phyloP scores from a whole-genome alignment of 2,888 invertebrate species.

The Tanypteryx hageni region DNA sequence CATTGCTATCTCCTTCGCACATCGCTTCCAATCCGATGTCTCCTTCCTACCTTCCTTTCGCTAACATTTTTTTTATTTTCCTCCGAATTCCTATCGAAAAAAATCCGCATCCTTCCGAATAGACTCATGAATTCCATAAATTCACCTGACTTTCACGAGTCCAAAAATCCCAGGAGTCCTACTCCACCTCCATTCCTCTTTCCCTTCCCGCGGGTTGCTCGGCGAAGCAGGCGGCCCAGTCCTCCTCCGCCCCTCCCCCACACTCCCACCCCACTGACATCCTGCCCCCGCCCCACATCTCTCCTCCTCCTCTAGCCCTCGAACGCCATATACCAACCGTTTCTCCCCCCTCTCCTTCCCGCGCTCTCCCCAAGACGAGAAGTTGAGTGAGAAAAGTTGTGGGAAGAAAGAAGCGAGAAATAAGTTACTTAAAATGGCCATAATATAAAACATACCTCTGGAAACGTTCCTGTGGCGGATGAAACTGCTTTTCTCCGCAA shows the following conservation, averaged over 20 bases:
- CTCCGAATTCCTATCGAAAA: conserved; percentile 7
- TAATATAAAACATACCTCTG: conserved; percentile 50
- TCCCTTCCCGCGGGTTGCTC: background rate
- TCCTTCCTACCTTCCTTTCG: background rate
- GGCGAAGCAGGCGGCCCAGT: no score
- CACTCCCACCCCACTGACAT: background rate
- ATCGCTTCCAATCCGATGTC: conserved; percentile 20
- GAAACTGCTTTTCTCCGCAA: background rate
- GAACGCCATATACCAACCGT: background rate
- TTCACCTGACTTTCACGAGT: conserved; percentile 2
- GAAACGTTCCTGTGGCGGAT: conserved; percentile 29
- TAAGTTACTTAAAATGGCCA: conserved; percentile 42
- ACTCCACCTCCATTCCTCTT: background rate
- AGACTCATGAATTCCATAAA: conserved; percentile 35
- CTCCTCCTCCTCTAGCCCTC: background rate
- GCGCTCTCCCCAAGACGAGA: background rate
- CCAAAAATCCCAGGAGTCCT: background rate
- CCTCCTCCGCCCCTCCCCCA: background rate
- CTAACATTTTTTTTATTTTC: conserved; percentile 22
- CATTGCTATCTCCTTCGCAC: background rate
- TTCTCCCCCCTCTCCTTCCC: background rate
- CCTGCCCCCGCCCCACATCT: background rate
- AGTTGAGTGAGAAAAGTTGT: conserved; percentile 41
- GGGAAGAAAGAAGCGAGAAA: conserved; percentile 40
- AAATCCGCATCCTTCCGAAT: conserved; percentile 6